These are phyloP conservation scores for Poecilobothrus nobilitatus DNA, from an alignment of 2,888 invertebrate genomes.

Conservation along the genomic window DNA sequence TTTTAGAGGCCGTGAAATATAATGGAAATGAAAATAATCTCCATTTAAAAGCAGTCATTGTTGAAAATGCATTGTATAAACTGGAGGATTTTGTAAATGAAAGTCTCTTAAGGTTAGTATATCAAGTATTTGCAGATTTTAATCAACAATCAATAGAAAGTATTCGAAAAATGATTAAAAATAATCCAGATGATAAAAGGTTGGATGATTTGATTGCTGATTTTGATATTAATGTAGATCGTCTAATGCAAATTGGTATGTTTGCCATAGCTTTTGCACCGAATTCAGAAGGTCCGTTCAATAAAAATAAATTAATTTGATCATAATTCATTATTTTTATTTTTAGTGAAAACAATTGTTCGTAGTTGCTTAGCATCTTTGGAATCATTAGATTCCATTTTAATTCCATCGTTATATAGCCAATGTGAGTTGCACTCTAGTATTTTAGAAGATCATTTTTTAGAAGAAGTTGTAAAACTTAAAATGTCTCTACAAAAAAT, in stretches of 20 bases:
- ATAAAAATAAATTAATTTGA: slow-evolving; percentile 7
- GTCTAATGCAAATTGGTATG: slow-evolving; percentile 39
- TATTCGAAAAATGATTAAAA: slow-evolving; percentile 29
- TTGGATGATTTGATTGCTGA: slow-evolving; percentile 38
- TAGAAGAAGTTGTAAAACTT: slow-evolving; percentile 35
- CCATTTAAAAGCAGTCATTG: slow-evolving; percentile 34
- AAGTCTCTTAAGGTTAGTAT: slow-evolving; percentile 36
- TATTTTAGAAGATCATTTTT: slow-evolving; percentile 39
- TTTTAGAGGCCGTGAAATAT: slow-evolving; percentile 15
- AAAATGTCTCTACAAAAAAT: slow-evolving; percentile 35
- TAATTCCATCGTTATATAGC: slow-evolving; percentile 39
- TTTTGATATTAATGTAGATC: slow-evolving; percentile 41
- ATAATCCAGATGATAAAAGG: slow-evolving; percentile 25
- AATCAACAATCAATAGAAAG: slow-evolving; percentile 35
- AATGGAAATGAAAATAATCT: slow-evolving; percentile 28
- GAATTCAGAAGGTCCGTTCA: slow-evolving; percentile 30
- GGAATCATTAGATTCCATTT: slow-evolving; percentile 38
- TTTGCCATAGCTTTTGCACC: slow-evolving; percentile 38
- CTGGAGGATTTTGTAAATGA: slow-evolving; percentile 40
- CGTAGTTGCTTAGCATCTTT: slow-evolving; percentile 40
- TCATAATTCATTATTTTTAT: not conserved
- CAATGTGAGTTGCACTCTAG: slow-evolving; percentile 29
- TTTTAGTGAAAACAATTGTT: slow-evolving; percentile 34
- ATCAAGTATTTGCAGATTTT: slow-evolving; percentile 35
- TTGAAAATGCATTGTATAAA: slow-evolving; percentile 36